phyloP scores from a whole-genome alignment of 2,113 vertebrate species.

The Oryzias javanicus region DNA sequence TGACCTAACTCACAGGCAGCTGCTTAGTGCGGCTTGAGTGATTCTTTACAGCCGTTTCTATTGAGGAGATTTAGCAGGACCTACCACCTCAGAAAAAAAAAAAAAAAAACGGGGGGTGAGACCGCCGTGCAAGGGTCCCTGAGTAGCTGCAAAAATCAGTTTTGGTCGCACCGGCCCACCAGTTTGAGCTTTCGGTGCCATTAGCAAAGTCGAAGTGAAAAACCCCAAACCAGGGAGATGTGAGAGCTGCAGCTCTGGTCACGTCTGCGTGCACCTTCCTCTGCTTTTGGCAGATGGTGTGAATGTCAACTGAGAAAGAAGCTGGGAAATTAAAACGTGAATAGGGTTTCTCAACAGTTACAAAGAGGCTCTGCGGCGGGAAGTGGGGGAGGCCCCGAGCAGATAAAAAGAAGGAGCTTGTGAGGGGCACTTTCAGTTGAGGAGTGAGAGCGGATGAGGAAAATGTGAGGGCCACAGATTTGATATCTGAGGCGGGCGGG shows the following conservation, averaged over 20 bases:
- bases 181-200: conserved; percentile 36
- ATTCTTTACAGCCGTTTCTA: conserved; percentile 92
- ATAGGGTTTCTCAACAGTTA: conserved; percentile 86
- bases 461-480: conserved; percentile 73
- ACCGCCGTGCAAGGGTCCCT: conserved; percentile 20
- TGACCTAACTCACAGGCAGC: conserved; percentile 98
- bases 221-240: conserved; percentile 36
- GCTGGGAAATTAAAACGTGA: conserved; percentile 91
- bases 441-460: conserved; percentile 73
- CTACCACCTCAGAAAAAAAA: conserved; percentile 80
- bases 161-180: conserved; percentile 36
- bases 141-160: conserved; percentile 40
- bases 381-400: conserved; percentile 65
- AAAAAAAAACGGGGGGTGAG: conserved; percentile 26
- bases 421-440: conserved; percentile 67
- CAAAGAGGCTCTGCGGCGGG: conserved; percentile 82
- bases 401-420: conserved; percentile 76
- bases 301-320: conserved; percentile 87
- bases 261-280: conserved; percentile 74
- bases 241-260: conserved; percentile 46
- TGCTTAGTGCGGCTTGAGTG: conserved; percentile 99
- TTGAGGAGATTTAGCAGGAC: conserved; percentile 74
- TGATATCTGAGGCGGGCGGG: conserved; percentile 66
- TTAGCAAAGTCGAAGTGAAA: conserved; percentile 27
- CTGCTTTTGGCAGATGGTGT: conserved; percentile 87